Percentiles rank a stretch among this genome's conserved stretches.
Evolutionary conservation across 2,113 vertebrate genomes (phyloP).

Genomic region (Monarcha castaneiventris): DNA sequence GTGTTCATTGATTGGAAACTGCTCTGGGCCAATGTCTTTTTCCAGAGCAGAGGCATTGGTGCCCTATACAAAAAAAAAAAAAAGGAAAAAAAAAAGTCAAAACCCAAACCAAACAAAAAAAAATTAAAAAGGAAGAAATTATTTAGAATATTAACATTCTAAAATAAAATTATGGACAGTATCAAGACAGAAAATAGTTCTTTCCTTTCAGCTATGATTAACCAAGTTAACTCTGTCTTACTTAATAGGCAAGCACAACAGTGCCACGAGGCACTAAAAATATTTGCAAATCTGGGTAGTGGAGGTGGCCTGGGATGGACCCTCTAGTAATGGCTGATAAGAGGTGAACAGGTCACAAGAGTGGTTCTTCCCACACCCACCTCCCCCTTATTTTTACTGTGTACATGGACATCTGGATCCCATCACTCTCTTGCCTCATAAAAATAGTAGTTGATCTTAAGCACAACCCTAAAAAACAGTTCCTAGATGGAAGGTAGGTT

Average conservation of each 20-base stretch:
- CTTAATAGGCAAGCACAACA: not conserved
- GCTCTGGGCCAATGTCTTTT: conserved; percentile 99
- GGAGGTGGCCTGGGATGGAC: not conserved
- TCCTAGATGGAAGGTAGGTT: not conserved
- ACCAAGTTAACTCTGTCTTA: not conserved
- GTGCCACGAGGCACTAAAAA: not conserved
- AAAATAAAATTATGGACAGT: not conserved
- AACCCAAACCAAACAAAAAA: not conserved
- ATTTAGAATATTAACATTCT: not conserved
- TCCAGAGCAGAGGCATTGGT: conserved; percentile 99
- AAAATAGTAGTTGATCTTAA: not conserved
- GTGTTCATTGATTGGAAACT: conserved; percentile 99
- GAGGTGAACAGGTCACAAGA: not conserved
- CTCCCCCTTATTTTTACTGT: not conserved
- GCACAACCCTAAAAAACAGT: not conserved
- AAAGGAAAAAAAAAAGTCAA: too few species aligned
- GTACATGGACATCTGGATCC: not conserved
- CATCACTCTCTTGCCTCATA: not conserved
- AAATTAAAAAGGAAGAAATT: not conserved
- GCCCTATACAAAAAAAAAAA: conserved; percentile 77
- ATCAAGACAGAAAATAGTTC: not conserved
- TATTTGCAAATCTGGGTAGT: not conserved
- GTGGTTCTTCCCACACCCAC: not conserved
- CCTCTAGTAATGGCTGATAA: not conserved
- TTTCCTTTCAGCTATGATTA: not conserved